phyloP scores from a whole-genome alignment of 2,797 vertebrate species.

The Fratercula arctica region DNA sequence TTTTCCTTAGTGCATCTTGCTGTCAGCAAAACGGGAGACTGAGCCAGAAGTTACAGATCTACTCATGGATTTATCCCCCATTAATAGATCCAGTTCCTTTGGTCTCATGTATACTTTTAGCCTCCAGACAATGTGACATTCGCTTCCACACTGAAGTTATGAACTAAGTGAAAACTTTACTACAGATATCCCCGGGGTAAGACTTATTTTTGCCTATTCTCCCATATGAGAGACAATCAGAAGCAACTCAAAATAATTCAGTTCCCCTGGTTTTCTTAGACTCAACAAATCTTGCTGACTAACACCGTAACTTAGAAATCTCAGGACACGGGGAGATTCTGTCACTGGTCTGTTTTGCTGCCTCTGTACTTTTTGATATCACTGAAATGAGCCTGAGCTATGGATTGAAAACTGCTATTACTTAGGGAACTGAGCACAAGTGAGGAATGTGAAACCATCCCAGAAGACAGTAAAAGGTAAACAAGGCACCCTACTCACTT shows the following conservation, averaged over 20 bases:
- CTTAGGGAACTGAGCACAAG: not conserved
- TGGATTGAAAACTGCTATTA: not conserved
- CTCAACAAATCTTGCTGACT: not conserved
- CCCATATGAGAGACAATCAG: not conserved
- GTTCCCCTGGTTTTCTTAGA: not conserved
- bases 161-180: not conserved
- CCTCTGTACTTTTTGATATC: not conserved
- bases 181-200: not conserved
- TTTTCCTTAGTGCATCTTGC: not conserved
- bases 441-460: not conserved
- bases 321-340: not conserved
- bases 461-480: not conserved
- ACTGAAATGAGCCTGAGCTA: not conserved
- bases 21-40: not conserved
- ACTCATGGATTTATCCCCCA: not conserved
- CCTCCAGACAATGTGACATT: not conserved
- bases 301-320: not conserved
- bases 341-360: not conserved
- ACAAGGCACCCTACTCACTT: conserved; percentile 70
- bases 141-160: not conserved
- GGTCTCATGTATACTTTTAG: not conserved
- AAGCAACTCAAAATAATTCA: not conserved
- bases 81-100: not conserved
- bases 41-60: not conserved
- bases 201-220: not conserved